These are phyloP conservation scores for Bombyx mandarina DNA, from an alignment of 1,140 invertebrate genomes.

Conservation along the genomic window DNA sequence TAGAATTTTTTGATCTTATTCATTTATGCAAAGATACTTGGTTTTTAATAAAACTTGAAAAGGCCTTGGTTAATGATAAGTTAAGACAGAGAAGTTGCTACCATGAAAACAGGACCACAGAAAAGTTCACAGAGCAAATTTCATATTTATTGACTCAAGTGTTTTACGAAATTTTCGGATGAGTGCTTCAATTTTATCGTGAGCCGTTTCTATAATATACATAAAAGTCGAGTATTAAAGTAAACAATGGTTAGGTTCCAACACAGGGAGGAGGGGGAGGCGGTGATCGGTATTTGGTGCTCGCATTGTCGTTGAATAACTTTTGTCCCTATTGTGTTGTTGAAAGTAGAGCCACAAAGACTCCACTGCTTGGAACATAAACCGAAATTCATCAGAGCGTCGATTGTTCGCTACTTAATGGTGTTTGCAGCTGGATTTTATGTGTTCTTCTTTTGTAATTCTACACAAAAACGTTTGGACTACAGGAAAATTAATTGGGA, in stretches of 20 bases:
- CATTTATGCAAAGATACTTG: too few relatives aligned
- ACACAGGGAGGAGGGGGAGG: slow-evolving; percentile 32
- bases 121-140: too few relatives aligned
- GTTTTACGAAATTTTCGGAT: slow-evolving; percentile 19
- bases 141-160: too few relatives aligned
- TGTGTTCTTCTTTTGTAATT: not conserved
- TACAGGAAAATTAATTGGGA: too few relatives aligned
- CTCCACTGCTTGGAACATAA: slow-evolving; percentile 67
- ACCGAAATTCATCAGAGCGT: slow-evolving; percentile 70
- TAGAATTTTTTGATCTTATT: too few relatives aligned
- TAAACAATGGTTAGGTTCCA: slow-evolving; percentile 64
- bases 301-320: slow-evolving; percentile 72
- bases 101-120: too few relatives aligned
- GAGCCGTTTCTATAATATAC: slow-evolving; percentile 47
- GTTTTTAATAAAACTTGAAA: too few relatives aligned
- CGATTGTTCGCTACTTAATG: slow-evolving; percentile 64
- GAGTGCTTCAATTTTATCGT: slow-evolving; percentile 7
- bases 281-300: slow-evolving; percentile 70
- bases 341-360: slow-evolving; percentile 69
- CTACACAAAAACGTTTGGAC: too few relatives aligned
- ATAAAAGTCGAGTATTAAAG: slow-evolving; percentile 67
- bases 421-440: slow-evolving; percentile 28
- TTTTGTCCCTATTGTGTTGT: slow-evolving; percentile 72
- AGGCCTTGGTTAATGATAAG: too few relatives aligned
- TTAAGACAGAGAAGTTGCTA: too few relatives aligned